Evolutionary conservation across 2,797 vertebrate genomes (phyloP), one percentile per base, ranked within the genome.

Genomic region (Clarias laeviceps): DNA sequence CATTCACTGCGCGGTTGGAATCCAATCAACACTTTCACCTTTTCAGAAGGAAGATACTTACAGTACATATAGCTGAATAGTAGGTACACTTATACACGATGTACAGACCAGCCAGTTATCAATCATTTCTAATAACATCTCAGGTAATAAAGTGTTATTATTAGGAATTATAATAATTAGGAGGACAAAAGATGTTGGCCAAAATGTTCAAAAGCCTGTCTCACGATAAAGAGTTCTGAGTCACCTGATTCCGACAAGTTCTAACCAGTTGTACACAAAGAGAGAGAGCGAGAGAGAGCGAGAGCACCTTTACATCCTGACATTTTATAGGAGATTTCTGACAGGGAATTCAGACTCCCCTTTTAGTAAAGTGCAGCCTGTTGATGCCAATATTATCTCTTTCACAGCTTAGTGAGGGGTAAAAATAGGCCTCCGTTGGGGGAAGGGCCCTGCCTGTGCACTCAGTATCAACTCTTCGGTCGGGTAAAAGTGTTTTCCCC

Each of bases 351-450:
- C 54, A 64, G 24, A 37, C 2, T 32, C 57, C 59, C 83, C 11
- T 50, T 79, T 87, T 84, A 87, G 85, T 83, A 34, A 78, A 80
- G 84, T 86, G 77, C 81, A 82, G 80, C 56, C 89, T 70, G 82
- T 85, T 87, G 57, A 45, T 87, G 82, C 82, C 88, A 82, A 73
- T 88, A 89, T 82, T 87, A 85, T 87, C 88, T 86, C 62, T 84
- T 69, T 57, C 87, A 87, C 76, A 83, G 88, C 82, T 88, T 84
- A 85, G 68, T 54, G 80, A 87, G 82, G 62, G 66, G 84, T 89
- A 89, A 89, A 88, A 90, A 90, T 90, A 90, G 84, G 77, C 34
- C 66, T 82, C 76, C 5, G 61, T 76, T 87, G 73, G 88, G 84
- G 84, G 86, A 84, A 76, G 83, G 84, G 84, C 61, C 87, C 85